Evolutionary conservation across 2,797 vertebrate genomes (phyloP).

Genomic region (Alauda arvensis): DNA sequence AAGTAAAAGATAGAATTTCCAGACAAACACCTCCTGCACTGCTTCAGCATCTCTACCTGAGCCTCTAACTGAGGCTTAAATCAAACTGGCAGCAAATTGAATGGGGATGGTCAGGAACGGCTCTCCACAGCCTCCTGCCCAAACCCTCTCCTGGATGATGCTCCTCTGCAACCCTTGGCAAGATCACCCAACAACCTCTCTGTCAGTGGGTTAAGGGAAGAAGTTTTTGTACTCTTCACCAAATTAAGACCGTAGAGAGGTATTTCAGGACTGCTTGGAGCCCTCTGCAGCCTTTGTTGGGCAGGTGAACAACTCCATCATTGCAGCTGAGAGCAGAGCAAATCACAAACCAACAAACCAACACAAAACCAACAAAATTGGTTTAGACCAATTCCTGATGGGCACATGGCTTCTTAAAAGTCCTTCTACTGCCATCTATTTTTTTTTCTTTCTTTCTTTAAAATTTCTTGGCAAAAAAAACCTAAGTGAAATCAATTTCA

Average conservation of each 20-base stretch:
- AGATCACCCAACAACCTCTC: rapidly evolving
- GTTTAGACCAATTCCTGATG: not conserved
- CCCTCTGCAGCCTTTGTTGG: not conserved
- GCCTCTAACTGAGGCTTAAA: not conserved
- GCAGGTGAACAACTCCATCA: no score
- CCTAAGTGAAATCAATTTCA: not conserved
- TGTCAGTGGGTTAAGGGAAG: not conserved
- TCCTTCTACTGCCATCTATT: not conserved
- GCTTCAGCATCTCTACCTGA: not conserved
- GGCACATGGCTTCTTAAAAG: not conserved
- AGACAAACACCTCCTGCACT: not conserved
- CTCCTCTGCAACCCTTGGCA: not conserved
- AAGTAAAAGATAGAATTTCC: not conserved
- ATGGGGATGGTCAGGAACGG: not conserved
- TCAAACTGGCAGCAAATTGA: not conserved
- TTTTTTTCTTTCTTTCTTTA: not conserved
- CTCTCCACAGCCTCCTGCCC: not conserved
- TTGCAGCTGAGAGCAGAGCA: rapidly evolving
- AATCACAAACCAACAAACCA: not conserved
- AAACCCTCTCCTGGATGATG: not conserved
- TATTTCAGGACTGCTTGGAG: not conserved
- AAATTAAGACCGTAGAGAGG: not conserved
- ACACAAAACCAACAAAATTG: no score
- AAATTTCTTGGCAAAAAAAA: not conserved
- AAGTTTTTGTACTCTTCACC: not conserved